Evolutionary conservation across 2,797 vertebrate genomes (phyloP).

Genomic region (Darevskia mixta): DNA sequence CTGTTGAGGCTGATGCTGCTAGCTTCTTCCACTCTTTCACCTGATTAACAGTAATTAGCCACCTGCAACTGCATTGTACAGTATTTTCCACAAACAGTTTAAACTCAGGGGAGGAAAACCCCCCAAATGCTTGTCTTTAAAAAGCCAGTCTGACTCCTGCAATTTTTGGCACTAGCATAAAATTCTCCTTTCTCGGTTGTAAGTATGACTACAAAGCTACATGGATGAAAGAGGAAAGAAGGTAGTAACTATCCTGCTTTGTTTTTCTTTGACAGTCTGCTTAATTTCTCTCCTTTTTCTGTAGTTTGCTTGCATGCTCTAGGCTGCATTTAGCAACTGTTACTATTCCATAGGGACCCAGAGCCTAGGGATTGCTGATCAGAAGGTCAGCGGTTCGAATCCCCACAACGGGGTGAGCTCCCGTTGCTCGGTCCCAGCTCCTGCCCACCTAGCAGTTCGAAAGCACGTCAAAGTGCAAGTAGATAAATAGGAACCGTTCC

Average conservation of each 20-base stretch:
- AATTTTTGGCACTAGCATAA: slow-evolving; percentile 24
- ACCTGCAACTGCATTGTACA: slow-evolving; percentile 48
- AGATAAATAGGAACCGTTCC: no score
- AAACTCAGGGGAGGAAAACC: slow-evolving; percentile 11
- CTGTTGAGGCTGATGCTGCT: not conserved
- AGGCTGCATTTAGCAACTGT: slow-evolving; percentile 15
- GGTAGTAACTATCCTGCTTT: not conserved
- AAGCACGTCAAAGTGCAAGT: no score
- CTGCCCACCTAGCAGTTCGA: no score
- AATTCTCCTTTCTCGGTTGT: slow-evolving; percentile 13
- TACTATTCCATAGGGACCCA: no score
- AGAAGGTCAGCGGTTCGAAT: no score
- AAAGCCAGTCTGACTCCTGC: not conserved
- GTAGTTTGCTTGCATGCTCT: not conserved
- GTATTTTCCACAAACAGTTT: slow-evolving; percentile 55
- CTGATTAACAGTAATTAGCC: slow-evolving; percentile 61
- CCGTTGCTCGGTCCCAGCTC: no score
- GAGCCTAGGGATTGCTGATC: no score
- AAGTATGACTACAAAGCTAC: slow-evolving; percentile 3
- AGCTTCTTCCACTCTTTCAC: slow-evolving; percentile 52
- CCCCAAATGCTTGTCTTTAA: slow-evolving; percentile 6
- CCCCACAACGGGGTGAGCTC: no score
- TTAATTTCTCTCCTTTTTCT: slow-evolving; percentile 13
- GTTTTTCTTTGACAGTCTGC: not conserved
- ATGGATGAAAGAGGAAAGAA: slow-evolving; percentile 29